Evolutionary conservation across 2,888 invertebrate genomes (phyloP).

Genomic region (Carabus problematicus): DNA sequence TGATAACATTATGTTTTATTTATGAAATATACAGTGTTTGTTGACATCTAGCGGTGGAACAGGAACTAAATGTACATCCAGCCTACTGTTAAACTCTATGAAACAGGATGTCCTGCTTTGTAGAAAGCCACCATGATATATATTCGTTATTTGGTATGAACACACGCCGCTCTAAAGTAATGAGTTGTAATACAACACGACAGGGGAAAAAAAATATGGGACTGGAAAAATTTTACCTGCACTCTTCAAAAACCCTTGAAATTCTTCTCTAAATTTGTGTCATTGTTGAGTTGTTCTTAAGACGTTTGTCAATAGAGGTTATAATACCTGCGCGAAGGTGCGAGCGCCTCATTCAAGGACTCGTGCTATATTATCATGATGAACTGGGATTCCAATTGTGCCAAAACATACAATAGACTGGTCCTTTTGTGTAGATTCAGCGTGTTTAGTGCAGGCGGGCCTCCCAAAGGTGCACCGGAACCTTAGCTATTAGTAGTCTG

Average conservation of each 20-base stretch:
- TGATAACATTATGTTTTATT: neutral
- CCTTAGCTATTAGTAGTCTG: conserved; percentile 1
- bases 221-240: conserved; percentile 1
- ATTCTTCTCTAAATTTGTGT: conserved; percentile 15
- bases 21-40: neutral
- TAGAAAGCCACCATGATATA: too few species aligned
- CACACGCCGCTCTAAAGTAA: too few species aligned
- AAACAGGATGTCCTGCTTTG: too few species aligned
- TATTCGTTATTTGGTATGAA: too few species aligned
- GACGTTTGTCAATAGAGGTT: neutral
- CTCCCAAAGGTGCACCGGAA: neutral
- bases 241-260: conserved; percentile 4
- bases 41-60: too few species aligned
- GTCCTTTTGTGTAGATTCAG: conserved; percentile 10
- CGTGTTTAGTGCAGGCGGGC: conserved; percentile 3
- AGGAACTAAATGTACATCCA: too few species aligned
- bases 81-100: too few species aligned
- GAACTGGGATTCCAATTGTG: conserved; percentile 8
- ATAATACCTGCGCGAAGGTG: neutral
- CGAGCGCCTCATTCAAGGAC: neutral
- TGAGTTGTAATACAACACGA: too few species aligned
- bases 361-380: conserved; percentile 6
- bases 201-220: too few species aligned
- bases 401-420: conserved; percentile 9
- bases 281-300: conserved; percentile 4